Evolutionary conservation across 2,113 vertebrate genomes (phyloP).

Genomic region (Equus quagga): DNA sequence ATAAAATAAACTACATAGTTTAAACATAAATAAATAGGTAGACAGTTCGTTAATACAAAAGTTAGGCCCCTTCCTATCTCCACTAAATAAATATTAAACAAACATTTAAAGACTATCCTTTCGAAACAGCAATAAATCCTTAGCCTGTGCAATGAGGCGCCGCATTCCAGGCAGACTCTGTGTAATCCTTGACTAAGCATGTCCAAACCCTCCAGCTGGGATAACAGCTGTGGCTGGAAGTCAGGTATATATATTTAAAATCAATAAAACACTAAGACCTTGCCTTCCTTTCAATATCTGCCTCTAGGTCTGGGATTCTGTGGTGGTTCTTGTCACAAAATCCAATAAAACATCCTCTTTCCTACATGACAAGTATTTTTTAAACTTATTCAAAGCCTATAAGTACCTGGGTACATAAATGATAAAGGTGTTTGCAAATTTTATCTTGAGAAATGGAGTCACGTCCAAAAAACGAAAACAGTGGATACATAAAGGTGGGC

Average conservation of each 20-base stretch:
- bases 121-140: not conserved
- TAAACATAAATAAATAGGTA: not conserved
- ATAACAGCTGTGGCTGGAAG: not conserved
- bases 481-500: not conserved
- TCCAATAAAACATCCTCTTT: not conserved
- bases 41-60: not conserved
- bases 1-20: not conserved
- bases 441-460: not conserved
- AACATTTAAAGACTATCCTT: not conserved
- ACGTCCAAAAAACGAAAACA: not conserved
- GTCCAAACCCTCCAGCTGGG: not conserved
- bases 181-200: not conserved
- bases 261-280: not conserved
- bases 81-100: conserved; percentile 10
- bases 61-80: not conserved
- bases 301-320: not conserved
- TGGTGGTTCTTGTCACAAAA: not conserved
- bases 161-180: not conserved
- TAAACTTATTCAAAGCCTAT: not conserved
- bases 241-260: not conserved
- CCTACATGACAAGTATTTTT: not conserved
- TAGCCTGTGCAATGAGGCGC: not conserved
- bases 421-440: not conserved
- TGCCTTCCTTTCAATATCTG: not conserved
- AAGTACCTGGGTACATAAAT: not conserved